Percentiles rank a stretch among this genome's conserved stretches.
Conservation (phyloP, 2,888 invertebrate species). For the Cephus pulcher region DNA sequence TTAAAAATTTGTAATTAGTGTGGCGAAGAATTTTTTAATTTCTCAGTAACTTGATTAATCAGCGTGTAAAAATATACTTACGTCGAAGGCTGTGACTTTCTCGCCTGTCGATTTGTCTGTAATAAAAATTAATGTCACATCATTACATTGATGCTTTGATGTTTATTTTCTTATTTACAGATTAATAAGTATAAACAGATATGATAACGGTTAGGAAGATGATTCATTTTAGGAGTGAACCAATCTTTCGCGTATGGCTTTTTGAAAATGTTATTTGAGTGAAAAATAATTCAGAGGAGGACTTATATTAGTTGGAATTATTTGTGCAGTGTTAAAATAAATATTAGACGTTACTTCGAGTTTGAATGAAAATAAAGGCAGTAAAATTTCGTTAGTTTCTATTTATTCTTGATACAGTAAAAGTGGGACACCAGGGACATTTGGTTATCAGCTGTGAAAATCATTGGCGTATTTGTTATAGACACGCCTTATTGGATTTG, state of each 20-base stretch:
- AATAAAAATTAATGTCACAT: constrained; percentile 37
- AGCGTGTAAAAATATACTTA: constrained; percentile 65
- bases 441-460: background rate
- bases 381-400: background rate
- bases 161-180: background rate
- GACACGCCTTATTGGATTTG: background rate
- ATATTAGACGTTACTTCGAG: background rate
- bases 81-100: constrained; percentile 74
- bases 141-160: background rate
- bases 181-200: background rate
- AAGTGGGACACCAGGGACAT: background rate
- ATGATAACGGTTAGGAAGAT: background rate
- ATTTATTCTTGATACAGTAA: background rate
- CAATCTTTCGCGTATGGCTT: background rate
- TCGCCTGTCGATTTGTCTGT: constrained; percentile 73
- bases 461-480: background rate
- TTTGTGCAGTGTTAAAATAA: background rate
- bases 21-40: background rate
- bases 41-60: background rate
- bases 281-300: background rate
- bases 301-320: background rate
- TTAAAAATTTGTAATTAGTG: background rate
- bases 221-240: background rate
- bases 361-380: background rate
- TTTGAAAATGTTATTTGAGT: background rate